Conservation (phyloP, 2,113 vertebrate genomes). For the Hippopotamus amphibius region DNA sequence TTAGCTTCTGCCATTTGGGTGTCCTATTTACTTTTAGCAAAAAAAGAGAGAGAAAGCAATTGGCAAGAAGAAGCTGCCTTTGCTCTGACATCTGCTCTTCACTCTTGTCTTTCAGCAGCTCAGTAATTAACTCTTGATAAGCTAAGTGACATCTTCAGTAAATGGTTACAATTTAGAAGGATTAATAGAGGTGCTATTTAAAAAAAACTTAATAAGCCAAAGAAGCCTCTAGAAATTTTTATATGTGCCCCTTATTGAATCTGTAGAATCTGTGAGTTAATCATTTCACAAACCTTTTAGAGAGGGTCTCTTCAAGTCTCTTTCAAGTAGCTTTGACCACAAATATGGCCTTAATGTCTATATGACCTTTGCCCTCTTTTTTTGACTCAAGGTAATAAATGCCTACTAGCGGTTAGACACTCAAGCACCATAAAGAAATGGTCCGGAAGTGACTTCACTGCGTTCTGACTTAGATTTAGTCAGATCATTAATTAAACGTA, state of each 20-base stretch:
- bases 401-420: not conserved
- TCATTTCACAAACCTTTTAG: not conserved
- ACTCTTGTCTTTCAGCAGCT: not conserved
- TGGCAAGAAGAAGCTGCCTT: not conserved
- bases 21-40: not conserved
- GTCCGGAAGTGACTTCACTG: not conserved
- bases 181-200: not conserved
- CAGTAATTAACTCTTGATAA: conserved; percentile 54
- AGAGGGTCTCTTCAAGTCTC: not conserved
- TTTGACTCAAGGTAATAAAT: not conserved
- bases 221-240: not conserved
- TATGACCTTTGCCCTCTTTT: not conserved
- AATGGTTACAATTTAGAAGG: not conserved
- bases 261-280: not conserved
- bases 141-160: not conserved
- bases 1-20: conserved; percentile 16
- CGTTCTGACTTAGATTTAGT: not conserved
- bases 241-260: not conserved
- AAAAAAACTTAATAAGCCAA: not conserved
- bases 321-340: not conserved
- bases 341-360: not conserved
- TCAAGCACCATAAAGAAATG: not conserved
- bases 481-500: not conserved
- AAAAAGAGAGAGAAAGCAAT: not conserved
- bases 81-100: not conserved